These are phyloP conservation scores for Imbricaverruca yamaguchii DNA, from an alignment of 2,888 invertebrate species.

Conservation along the genomic window DNA sequence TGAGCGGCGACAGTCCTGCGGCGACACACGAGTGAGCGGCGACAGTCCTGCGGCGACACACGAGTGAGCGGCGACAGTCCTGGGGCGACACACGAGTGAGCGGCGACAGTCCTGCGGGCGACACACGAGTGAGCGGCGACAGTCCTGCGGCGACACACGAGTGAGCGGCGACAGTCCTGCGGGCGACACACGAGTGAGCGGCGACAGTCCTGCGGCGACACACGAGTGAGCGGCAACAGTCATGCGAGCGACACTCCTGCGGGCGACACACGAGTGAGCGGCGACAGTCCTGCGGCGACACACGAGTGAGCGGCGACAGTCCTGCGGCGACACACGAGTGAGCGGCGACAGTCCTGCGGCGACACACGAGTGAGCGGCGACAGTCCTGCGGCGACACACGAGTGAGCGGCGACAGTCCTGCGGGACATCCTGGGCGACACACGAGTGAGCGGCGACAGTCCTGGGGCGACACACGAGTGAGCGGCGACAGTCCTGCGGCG, in stretches of 20 bases:
- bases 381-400: slow-evolving; percentile 55
- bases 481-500: slow-evolving; percentile 69
- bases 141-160: slow-evolving; percentile 53
- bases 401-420: slow-evolving; percentile 73
- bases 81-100: slow-evolving; percentile 43
- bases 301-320: slow-evolving; percentile 60
- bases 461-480: slow-evolving; percentile 47
- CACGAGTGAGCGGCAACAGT: no score
- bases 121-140: slow-evolving; percentile 54
- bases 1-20: slow-evolving; percentile 71
- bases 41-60: slow-evolving; percentile 59
- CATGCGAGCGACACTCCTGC: no score
- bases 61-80: slow-evolving; percentile 66
- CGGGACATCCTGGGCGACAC: no score
- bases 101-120: slow-evolving; percentile 67
- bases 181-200: slow-evolving; percentile 32
- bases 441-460: slow-evolving; percentile 61
- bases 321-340: slow-evolving; percentile 47
- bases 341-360: slow-evolving; percentile 71
- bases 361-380: slow-evolving; percentile 51
- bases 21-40: slow-evolving; percentile 46
- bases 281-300: slow-evolving; percentile 66
- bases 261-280: slow-evolving; percentile 32
- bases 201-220: slow-evolving; percentile 66
- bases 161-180: slow-evolving; percentile 73